Percentiles rank a stretch among this genome's conserved stretches.
These are phyloP conservation scores for Acanthosepion esculentum DNA, from an alignment of 2,888 invertebrate genomes.

Conservation along the genomic window DNA sequence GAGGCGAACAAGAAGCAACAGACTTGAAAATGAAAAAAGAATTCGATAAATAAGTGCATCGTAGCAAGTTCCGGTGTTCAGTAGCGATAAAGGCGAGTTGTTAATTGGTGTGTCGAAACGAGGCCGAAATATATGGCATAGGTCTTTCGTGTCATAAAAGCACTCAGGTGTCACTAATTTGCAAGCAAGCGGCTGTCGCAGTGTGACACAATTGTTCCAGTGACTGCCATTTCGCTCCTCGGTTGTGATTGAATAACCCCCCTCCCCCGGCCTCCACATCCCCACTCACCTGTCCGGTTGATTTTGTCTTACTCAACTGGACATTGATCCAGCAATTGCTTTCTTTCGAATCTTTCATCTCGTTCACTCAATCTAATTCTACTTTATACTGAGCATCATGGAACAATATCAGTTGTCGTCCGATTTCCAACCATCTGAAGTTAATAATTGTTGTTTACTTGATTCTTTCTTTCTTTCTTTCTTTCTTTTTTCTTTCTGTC, in stretches of 20 bases:
- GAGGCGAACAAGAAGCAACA: background rate
- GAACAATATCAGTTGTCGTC: background rate
- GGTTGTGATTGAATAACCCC: background rate
- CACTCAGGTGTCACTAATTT: conserved; percentile 23
- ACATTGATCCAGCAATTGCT: background rate
- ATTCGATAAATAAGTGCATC: background rate
- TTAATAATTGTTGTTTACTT: background rate
- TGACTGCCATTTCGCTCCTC: background rate
- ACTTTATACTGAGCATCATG: background rate
- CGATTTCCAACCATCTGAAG: background rate
- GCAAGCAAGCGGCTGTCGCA: background rate
- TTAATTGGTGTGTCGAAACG: background rate
- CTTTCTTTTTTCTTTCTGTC: too few relatives aligned
- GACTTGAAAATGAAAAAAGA: background rate
- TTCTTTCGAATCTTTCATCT: background rate
- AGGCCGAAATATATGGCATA: background rate
- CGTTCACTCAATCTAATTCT: background rate
- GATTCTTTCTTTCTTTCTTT: background rate
- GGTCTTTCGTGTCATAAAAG: background rate
- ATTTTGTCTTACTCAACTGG: background rate
- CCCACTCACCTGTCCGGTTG: background rate
- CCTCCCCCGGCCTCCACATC: background rate
- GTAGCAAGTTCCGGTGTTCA: background rate
- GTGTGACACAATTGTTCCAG: background rate
- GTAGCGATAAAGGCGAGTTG: background rate